Conservation (phyloP, 92 coral and sea anemone species). For the Desmophyllum pertusum region DNA sequence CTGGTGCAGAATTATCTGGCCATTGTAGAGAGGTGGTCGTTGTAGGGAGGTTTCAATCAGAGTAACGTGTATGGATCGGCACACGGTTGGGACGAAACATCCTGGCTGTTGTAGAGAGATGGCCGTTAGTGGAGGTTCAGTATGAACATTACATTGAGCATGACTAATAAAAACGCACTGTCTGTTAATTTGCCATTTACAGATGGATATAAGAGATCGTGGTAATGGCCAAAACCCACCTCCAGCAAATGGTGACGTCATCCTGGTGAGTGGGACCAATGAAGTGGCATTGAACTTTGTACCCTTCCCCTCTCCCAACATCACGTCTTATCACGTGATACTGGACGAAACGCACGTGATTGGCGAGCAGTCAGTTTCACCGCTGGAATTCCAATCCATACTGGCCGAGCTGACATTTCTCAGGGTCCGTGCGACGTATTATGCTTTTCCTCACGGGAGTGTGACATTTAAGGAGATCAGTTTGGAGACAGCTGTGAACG, state of each 20-base stretch:
- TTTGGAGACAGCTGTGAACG: conserved; percentile 68
- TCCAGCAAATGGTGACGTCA: conserved; percentile 32
- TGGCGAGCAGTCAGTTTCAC: conserved; percentile 37
- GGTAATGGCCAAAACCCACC: conserved; percentile 2
- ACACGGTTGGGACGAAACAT: too few relatives aligned
- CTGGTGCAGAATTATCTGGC: too few relatives aligned
- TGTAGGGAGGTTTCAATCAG: too few relatives aligned
- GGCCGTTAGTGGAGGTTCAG: too few relatives aligned
- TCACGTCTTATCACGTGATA: conserved; percentile 53
- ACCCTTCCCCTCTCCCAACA: conserved; percentile 60
- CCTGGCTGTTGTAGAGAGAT: too few relatives aligned
- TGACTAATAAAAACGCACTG: not conserved
- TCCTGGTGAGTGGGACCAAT: conserved; percentile 49
- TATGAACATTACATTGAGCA: too few relatives aligned
- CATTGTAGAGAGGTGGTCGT: too few relatives aligned
- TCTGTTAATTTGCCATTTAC: not conserved
- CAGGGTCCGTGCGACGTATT: conserved; percentile 64
- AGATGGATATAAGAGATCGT: conserved; percentile 23
- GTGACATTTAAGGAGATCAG: conserved; percentile 62
- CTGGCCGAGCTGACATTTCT: conserved; percentile 78
- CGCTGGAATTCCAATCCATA: conserved; percentile 83
- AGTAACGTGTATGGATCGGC: too few relatives aligned
- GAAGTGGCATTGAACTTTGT: conserved; percentile 47
- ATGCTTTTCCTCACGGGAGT: conserved; percentile 57
- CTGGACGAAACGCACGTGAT: conserved; percentile 71